phyloP scores from a whole-genome alignment of 2,888 invertebrate genomes.

The Omphaloscelis lunosa region DNA sequence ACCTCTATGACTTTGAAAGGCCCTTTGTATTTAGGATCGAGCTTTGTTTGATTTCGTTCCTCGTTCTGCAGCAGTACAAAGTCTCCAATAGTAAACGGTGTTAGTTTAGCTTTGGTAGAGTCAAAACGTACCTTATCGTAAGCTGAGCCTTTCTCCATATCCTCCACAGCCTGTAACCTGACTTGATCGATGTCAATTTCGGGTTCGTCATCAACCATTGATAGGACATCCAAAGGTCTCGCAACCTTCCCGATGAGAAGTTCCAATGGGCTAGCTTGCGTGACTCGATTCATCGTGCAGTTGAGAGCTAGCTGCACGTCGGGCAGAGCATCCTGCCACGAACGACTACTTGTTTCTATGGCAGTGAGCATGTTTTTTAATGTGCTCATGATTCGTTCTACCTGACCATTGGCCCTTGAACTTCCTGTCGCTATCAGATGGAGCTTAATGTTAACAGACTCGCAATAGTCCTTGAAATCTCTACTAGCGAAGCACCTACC shows the following conservation, averaged over 20 bases:
- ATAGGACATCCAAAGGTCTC: background rate
- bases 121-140: no score
- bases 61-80: conserved; percentile 1
- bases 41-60: background rate
- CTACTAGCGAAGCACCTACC: conserved; percentile 1
- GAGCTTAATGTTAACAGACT: background rate
- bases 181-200: background rate
- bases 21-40: conserved; percentile 6
- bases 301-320: background rate
- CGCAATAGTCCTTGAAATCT: no score
- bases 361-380: conserved; percentile 13
- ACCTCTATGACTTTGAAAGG: background rate
- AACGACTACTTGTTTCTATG: conserved; percentile 1
- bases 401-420: conserved; percentile 1
- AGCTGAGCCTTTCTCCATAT: background rate
- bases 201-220: background rate
- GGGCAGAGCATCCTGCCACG: conserved; percentile 3
- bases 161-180: no score
- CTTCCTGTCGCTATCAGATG: background rate
- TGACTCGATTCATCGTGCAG: no score
- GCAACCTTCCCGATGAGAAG: background rate
- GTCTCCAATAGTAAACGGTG: background rate
- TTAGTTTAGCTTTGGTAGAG: conserved; percentile 3
- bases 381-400: conserved; percentile 10
- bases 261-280: conserved; percentile 4